Conservation (phyloP, 2,888 invertebrate genomes). For the Mystacides longicornis region DNA sequence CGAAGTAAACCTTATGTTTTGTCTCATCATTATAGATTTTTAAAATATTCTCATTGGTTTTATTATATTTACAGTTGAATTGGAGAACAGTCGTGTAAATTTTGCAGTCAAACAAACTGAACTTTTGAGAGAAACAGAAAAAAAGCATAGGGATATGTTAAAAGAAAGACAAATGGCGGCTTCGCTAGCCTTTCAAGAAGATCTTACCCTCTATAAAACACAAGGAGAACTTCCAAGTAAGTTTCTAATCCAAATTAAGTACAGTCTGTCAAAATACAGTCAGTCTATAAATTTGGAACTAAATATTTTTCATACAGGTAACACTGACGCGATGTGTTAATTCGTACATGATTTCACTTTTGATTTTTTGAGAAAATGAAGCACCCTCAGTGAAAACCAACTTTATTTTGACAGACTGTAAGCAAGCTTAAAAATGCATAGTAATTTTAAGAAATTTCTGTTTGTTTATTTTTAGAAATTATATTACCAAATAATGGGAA, state of each 20-base stretch:
- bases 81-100: slow-evolving; percentile 14
- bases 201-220: slow-evolving; percentile 15
- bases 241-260: neutral
- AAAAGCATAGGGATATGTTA: slow-evolving; percentile 12
- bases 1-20: neutral
- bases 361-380: too few species aligned
- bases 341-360: too few species aligned
- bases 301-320: too few species aligned
- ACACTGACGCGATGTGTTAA: too few species aligned
- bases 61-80: slow-evolving; percentile 13
- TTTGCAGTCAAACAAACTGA: slow-evolving; percentile 2
- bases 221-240: slow-evolving; percentile 22
- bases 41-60: too few species aligned
- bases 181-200: slow-evolving; percentile 19
- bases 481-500: neutral
- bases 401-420: too few species aligned
- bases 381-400: too few species aligned
- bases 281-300: too few species aligned
- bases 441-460: neutral
- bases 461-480: slow-evolving; percentile 5
- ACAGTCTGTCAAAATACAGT: neutral
- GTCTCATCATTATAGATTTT: neutral
- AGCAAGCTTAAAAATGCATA: too few species aligned
- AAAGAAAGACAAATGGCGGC: slow-evolving; percentile 19
- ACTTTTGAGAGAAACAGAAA: slow-evolving; percentile 10